Conservation (phyloP, 1,140 invertebrate species). For the Drosophila ambigua region DNA sequence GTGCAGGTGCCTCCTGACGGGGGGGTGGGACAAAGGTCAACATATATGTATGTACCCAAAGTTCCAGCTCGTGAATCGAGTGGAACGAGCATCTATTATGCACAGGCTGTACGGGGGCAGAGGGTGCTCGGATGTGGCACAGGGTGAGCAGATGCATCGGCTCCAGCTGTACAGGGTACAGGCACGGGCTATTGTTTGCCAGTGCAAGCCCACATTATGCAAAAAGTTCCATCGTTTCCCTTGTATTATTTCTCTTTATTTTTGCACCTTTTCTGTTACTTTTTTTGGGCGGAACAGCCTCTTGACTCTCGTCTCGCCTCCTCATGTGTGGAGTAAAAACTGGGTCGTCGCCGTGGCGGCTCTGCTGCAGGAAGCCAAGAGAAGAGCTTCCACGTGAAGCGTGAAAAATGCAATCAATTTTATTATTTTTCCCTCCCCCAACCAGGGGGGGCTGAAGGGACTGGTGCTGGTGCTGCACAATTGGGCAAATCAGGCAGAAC, state of each 20-base stretch:
- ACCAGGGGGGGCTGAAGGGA: background rate
- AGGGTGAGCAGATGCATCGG: slow-evolving; percentile 19
- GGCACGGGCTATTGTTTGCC: slow-evolving; percentile 24
- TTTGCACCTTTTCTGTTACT: slow-evolving; percentile 1
- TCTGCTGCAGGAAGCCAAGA: slow-evolving; percentile 21
- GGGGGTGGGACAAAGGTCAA: slow-evolving; percentile 37
- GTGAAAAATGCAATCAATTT: slow-evolving; percentile 64
- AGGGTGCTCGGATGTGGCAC: slow-evolving; percentile 1
- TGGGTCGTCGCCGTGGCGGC: slow-evolving; percentile 37
- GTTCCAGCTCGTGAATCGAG: slow-evolving; percentile 11
- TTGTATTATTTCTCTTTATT: slow-evolving; percentile 50
- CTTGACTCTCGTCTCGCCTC: slow-evolving; percentile 22
- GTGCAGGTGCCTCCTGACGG: background rate
- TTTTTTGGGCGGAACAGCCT: slow-evolving; percentile 10
- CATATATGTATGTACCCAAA: slow-evolving; percentile 27
- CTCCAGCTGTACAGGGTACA: background rate
- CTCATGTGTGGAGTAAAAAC: slow-evolving; percentile 49
- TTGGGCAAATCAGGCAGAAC: slow-evolving; percentile 58
- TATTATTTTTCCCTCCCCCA: slow-evolving; percentile 28
- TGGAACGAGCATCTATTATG: slow-evolving; percentile 52
- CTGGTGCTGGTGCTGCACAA: slow-evolving; percentile 37
- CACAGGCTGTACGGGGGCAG: background rate
- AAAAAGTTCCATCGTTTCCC: slow-evolving; percentile 42
- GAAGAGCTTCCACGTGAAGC: slow-evolving; percentile 23
- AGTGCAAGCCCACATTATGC: slow-evolving; percentile 55